Conservation (phyloP, 2,113 vertebrate species). For the Syrmaticus mikado region DNA sequence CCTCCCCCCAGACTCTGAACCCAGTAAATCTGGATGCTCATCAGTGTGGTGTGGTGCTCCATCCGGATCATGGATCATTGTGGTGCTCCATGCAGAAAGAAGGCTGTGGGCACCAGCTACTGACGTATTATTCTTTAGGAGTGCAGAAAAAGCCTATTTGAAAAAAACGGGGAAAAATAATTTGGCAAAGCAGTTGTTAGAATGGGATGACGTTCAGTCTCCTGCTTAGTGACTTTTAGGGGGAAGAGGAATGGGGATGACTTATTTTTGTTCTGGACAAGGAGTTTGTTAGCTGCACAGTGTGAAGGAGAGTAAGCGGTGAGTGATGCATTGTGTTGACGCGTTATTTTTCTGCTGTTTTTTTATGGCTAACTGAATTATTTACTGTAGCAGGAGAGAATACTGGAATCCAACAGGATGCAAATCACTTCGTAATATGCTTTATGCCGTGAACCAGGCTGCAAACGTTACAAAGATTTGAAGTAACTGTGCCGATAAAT, state of each 20-base stretch:
- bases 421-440: not conserved
- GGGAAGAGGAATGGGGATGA: not conserved
- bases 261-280: not conserved
- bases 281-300: not conserved
- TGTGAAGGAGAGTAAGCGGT: not conserved
- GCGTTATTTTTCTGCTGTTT: not conserved
- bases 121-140: not conserved
- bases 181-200: not conserved
- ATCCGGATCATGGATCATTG: not conserved
- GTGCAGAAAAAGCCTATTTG: not conserved
- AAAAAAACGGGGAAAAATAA: not conserved
- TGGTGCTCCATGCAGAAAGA: not conserved
- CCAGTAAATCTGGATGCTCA: not conserved
- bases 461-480: not conserved
- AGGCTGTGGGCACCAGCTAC: not conserved
- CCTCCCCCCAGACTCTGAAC: not conserved
- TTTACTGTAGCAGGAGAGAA: not conserved
- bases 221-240: slow-evolving; percentile 11
- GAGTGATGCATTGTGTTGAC: not conserved
- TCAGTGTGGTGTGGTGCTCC: not conserved
- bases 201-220: not conserved
- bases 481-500: not conserved
- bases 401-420: not conserved
- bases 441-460: not conserved
- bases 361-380: not conserved